Percentiles rank a stretch among this genome's conserved stretches.
Evolutionary conservation across 2,888 invertebrate genomes (phyloP).

Genomic region (Limnephilus rhombicus): DNA sequence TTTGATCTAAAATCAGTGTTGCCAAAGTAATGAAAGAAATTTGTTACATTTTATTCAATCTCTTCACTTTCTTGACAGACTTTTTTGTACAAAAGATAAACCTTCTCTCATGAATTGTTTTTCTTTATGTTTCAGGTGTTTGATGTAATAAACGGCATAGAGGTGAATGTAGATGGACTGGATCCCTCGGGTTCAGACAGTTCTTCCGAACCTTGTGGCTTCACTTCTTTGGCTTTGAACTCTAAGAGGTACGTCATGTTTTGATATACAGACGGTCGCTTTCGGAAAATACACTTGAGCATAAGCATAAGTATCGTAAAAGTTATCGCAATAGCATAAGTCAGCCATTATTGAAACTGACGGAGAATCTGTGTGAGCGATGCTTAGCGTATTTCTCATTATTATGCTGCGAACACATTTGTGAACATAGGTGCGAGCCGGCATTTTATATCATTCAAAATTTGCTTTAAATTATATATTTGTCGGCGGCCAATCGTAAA

Average conservation of each 20-base stretch:
- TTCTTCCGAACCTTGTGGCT: not conserved
- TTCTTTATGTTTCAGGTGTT: constrained; percentile 39
- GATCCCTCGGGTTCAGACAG: not conserved
- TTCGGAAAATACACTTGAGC: too few relatives aligned
- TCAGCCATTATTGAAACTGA: too few relatives aligned
- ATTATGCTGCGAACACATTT: too few relatives aligned
- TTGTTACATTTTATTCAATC: too few relatives aligned
- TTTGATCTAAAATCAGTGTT: not conserved
- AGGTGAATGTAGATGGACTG: constrained; percentile 41
- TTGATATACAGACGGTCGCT: not conserved
- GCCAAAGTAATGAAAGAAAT: not conserved
- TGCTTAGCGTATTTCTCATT: too few relatives aligned
- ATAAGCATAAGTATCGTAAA: too few relatives aligned
- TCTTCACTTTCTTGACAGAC: not conserved
- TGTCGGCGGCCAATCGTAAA: too few relatives aligned
- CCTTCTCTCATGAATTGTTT: not conserved
- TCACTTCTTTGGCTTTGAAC: constrained; percentile 47
- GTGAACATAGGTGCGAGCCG: too few relatives aligned
- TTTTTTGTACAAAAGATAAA: not conserved
- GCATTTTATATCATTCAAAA: too few relatives aligned
- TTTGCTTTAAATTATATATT: too few relatives aligned
- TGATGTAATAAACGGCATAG: constrained; percentile 22
- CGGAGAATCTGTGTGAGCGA: too few relatives aligned
- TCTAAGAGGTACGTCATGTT: constrained; percentile 37
- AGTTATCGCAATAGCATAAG: too few relatives aligned